Conservation (phyloP, 2,797 vertebrate species). For the Anguilla anguilla region DNA sequence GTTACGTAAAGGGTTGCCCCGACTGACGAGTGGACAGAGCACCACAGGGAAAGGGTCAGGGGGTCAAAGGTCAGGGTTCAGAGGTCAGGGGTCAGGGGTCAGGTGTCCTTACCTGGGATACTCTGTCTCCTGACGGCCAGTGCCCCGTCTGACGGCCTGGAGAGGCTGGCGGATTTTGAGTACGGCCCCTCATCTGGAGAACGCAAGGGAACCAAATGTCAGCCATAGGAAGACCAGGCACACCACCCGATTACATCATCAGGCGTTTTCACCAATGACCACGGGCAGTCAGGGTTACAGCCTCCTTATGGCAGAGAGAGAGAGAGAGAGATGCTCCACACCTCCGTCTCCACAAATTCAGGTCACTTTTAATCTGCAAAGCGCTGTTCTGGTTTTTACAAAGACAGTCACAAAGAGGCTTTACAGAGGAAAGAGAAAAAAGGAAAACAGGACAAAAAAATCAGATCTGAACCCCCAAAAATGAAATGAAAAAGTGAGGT, state of each 20-base stretch:
- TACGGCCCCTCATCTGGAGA: constrained; percentile 98
- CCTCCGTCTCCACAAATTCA: background rate
- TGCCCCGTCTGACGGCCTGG: constrained; percentile 89
- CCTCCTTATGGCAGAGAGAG: background rate
- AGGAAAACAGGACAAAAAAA: background rate
- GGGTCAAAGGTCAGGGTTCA: constrained; percentile 12
- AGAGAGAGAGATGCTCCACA: background rate
- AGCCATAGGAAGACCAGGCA: constrained; percentile 1
- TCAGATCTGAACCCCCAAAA: too few relatives aligned
- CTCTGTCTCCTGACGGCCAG: constrained; percentile 97
- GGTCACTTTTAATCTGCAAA: background rate
- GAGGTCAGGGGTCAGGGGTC: constrained; percentile 19
- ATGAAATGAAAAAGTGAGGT: background rate
- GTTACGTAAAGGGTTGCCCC: background rate
- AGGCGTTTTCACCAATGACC: background rate
- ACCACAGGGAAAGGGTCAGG: background rate
- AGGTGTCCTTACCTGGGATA: constrained; percentile 85
- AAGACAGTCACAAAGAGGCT: background rate
- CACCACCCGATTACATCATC: background rate
- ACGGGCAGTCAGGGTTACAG: background rate
- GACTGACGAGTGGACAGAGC: background rate
- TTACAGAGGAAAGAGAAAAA: background rate
- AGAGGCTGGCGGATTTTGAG: constrained; percentile 90
- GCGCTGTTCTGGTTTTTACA: background rate
- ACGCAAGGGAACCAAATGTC: constrained; percentile 61